A percentile compares a stretch with the other conserved stretches of the same genome.
These are phyloP conservation scores for Monochamus saltuarius DNA, from an alignment of 1,140 invertebrate genomes.

Conservation along the genomic window DNA sequence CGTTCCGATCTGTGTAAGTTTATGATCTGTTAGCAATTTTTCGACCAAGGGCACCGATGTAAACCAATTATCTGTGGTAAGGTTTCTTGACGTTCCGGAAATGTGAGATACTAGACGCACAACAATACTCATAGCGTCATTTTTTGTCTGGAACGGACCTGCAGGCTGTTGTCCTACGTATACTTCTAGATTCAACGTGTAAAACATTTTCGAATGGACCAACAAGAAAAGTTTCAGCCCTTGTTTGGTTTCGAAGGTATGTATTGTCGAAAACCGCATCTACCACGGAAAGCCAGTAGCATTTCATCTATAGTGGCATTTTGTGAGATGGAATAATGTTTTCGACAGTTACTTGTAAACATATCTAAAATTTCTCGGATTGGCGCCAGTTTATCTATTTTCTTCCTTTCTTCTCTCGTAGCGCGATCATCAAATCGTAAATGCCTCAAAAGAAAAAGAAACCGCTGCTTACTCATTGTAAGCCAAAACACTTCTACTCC, in stretches of 20 bases:
- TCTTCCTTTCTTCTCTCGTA: constrained; percentile 2
- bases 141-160: too few species aligned
- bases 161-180: too few species aligned
- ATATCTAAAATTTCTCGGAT: constrained; percentile 9
- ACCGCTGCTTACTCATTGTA: neutral
- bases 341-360: constrained; percentile 2
- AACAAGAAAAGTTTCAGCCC: neutral
- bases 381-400: constrained; percentile 10
- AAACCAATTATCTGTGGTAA: too few species aligned
- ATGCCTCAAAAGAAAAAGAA: constrained; percentile 2
- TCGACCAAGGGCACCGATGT: too few species aligned
- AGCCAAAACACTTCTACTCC: too few species aligned
- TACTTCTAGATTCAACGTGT: too few species aligned
- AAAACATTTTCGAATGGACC: too few species aligned
- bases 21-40: too few species aligned
- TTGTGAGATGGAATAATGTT: neutral
- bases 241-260: constrained; percentile 1
- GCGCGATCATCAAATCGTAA: constrained; percentile 3
- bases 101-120: too few species aligned
- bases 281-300: neutral
- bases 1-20: too few species aligned
- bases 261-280: constrained; percentile 2
- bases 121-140: too few species aligned
- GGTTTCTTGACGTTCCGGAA: too few species aligned
- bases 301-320: constrained; percentile 1